Conservation (phyloP, 2,888 invertebrate species). For the Drosophila aldrichi region DNA sequence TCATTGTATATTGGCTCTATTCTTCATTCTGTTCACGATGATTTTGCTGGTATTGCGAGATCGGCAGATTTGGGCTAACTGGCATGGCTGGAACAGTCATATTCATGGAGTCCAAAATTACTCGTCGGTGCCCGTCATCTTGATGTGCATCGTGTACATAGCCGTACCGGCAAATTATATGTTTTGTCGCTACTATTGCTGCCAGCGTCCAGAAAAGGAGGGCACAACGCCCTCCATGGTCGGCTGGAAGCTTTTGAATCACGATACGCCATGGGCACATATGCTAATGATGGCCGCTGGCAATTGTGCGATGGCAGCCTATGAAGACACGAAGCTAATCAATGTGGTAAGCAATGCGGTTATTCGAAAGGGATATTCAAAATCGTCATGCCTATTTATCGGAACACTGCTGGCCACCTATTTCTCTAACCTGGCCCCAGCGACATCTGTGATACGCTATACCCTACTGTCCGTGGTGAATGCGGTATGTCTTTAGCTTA, state of each 20-base stretch:
- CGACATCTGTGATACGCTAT: conserved; percentile 3
- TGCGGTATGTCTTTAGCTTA: conserved; percentile 25
- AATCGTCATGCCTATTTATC: fast-evolving
- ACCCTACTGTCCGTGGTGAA: conserved; percentile 2
- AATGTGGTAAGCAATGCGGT: conserved; percentile 5
- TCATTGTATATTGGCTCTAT: background rate
- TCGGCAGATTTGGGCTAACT: background rate
- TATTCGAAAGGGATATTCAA: background rate
- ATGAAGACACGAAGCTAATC: conserved; percentile 17
- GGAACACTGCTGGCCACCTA: conserved; percentile 18
- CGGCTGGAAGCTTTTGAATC: conserved; percentile 48
- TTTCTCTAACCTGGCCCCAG: conserved; percentile 35
- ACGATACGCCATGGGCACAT: conserved; percentile 50
- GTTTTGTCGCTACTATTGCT: conserved; percentile 59
- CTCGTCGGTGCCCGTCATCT: conserved; percentile 29
- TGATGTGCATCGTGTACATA: conserved; percentile 25
- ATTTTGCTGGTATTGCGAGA: conserved; percentile 9
- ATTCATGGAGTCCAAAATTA: background rate
- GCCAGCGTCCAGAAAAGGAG: conserved; percentile 33
- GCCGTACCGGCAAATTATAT: conserved; percentile 53
- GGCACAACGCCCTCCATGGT: conserved; percentile 40
- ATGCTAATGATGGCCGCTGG: conserved; percentile 52
- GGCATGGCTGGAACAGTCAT: conserved; percentile 15
- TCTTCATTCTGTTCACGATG: conserved; percentile 19
- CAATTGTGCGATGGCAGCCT: conserved; percentile 11